Evolutionary conservation across 2,888 invertebrate species (phyloP), one percentile per base, ranked within the genome.

Genomic region (Agrilus cyanescens): DNA sequence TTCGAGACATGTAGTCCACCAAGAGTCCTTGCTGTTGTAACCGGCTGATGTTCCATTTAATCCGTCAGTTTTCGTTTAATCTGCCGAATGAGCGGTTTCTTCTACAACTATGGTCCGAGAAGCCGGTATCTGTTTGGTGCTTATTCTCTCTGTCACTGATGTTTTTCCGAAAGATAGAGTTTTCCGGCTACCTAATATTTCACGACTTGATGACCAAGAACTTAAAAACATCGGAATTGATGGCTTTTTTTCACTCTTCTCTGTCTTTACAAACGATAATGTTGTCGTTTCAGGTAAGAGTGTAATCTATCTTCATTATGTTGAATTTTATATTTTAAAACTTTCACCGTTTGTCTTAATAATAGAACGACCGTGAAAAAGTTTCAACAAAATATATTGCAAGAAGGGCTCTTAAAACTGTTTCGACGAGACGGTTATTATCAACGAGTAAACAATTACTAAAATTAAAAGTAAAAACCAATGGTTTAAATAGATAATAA

Each of bases 171-270:
- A 45, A 44, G 51, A 44, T 42, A 48, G 50, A 37, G 50, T 49
- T 43, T 46, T 57, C 16, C 58, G 62, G 44, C 59, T 71, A 41
- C 72, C 71, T 34, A 67, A 71, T 55, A 70, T 70, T 40, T 63
- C 69, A 38, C 68, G 66, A 45, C 70, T 72, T 52, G 67, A 68
- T 53, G 69, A 68, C 14, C 69, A 69, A 48, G 62, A 71, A 46
- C 68, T 69, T 16, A 69, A 67, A 43, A 68, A 67, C 43, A 62
- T 68, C 18, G 66, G 63, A 42, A 69, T 72, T 47, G 70, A 72
- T 57, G 63, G 66, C 50, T 72, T 72, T 61, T 72, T 72, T 59
- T 68, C 69, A 12, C 59, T 71, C 39, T 72, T 71, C 71, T 61
- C 69, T 47, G 69, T 70, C 44, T 72, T 72, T 61, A 69, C 70